Base-by-base conservation (phyloP, 2,888 invertebrate species). In the Poecilobothrus nobilitatus region DNA sequence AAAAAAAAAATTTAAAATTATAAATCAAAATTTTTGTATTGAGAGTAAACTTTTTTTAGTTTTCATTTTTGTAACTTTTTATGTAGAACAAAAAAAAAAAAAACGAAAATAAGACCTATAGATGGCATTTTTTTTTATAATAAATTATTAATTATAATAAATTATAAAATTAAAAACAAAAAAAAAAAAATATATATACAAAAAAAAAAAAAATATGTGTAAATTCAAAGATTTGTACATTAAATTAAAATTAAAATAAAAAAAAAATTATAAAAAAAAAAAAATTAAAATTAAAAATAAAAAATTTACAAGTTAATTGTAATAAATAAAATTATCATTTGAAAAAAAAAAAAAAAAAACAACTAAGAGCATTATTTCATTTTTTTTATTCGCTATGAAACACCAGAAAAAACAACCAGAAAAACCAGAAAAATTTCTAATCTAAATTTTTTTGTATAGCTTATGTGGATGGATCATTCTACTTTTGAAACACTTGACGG, bases 51-150 rank as follows among this genome's bases (percentile, higher is more conserved):
- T 37, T 37, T 37, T 37, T 27, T 53, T 18, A 53, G 18, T 53
- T 53, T n/a, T 53, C 53, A 53, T 53, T 53, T 27, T 53, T 53
- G 53, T 53, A 53, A 53, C 27, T 53, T 53, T 53, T 53, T 53
- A 53, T 53, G 53, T 53, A 53, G 53, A 9, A 53, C n/a, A n/a
- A 53, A 53, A 53, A 53, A 18, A 53, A 53, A 18, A 53, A 53
- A 12, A 53, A 15, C 2, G 15, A 37, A 37, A 37, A 10, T 37
- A 18, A n/a, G 12, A 44, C 9, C 44, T 44, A 44, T 44, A 15
- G 44, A 1, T 53, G 53, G 53, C 53, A 53, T 53, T 53, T 53
- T 53, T 53, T 53, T 53, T 53, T 53, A 53, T 53, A 53, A 53
- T n/a, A 53, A 53, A 53, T 12, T 53, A 53, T 53, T 18, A 27